Evolutionary conservation across 2,797 vertebrate genomes (phyloP).

Genomic region (Acrossocheilus fasciatus): DNA sequence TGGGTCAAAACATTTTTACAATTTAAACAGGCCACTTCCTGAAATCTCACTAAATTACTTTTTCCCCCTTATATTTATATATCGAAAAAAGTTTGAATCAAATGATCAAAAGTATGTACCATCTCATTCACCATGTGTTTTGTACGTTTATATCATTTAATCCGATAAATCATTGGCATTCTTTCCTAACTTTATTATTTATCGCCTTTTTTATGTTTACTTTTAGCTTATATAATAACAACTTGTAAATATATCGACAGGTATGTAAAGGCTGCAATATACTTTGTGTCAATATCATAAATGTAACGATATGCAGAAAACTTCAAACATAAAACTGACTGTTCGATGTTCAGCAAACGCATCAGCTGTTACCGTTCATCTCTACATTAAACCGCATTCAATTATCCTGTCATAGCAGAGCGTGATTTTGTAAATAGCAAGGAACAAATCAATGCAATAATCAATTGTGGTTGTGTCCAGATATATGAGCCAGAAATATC

Average conservation of each 20-base stretch:
- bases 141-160: background rate
- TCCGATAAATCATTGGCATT: background rate
- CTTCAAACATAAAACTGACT: background rate
- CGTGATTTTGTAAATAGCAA: slow-evolving; percentile 52
- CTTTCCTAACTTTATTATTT: background rate
- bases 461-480: slow-evolving; percentile 48
- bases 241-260: background rate
- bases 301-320: background rate
- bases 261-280: background rate
- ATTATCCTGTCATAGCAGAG: slow-evolving; percentile 50
- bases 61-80: no score
- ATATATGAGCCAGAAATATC: slow-evolving; percentile 43
- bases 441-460: slow-evolving; percentile 56
- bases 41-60: background rate
- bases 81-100: no score
- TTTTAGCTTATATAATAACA: background rate
- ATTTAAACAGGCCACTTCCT: background rate
- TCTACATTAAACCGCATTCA: slow-evolving; percentile 52
- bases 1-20: background rate
- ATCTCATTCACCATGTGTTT: background rate
- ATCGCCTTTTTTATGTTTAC: background rate
- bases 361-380: slow-evolving; percentile 33
- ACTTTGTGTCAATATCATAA: background rate
- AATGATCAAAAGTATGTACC: background rate
- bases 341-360: background rate